Base-by-base conservation (phyloP, 2,113 vertebrate species). In the Epinephelus fuscoguttatus region DNA sequence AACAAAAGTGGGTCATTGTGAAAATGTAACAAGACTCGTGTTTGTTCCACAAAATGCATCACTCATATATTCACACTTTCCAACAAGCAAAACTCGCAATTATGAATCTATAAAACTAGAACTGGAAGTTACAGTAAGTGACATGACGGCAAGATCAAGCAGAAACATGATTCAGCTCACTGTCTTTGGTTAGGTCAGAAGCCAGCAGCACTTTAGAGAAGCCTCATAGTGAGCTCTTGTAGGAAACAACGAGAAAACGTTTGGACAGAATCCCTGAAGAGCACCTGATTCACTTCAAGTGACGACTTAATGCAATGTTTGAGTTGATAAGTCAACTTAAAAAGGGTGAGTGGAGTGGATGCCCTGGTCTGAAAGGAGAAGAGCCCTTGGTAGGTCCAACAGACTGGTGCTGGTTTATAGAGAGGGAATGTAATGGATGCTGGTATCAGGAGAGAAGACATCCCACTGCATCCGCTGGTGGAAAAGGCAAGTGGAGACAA, bases 131-230 rank as follows among this genome's bases (percentile, higher is more conserved):
- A 47, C 25, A 52, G 55, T 75, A 79, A 50, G 70, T 76, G 60
- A 74, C 17, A 5, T 37, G 30, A 47, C 50, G 49, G 42, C 56
- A 42, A 57, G 56, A 62, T 55, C 27, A 60, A 78, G 71, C 80
- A 73, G 67, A 82, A 61, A 37, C 27, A 70, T 18, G 33, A 69
- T 50, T 72, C 49, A 84, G 84, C 75, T 83, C 79, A 50, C 57
- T 75, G 81, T 92, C 93, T 94, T 94, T 94, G 92, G 93, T 93
- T 85, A 12, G 83, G 76, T 69, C 30, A 19, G 63, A 67, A 79
- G 68, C 61, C 70, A 77, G 83, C 84, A 76, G 82, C 87, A 75
- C 56, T 84, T 78, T 50, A 77, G 74, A 81, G 59, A 67, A 76
- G 79, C 78, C 55, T 53, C 70, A 33, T 17, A 30, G 25, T 13